Base-by-base conservation (phyloP, 1,140 invertebrate species). In the Drusus annulatus region DNA sequence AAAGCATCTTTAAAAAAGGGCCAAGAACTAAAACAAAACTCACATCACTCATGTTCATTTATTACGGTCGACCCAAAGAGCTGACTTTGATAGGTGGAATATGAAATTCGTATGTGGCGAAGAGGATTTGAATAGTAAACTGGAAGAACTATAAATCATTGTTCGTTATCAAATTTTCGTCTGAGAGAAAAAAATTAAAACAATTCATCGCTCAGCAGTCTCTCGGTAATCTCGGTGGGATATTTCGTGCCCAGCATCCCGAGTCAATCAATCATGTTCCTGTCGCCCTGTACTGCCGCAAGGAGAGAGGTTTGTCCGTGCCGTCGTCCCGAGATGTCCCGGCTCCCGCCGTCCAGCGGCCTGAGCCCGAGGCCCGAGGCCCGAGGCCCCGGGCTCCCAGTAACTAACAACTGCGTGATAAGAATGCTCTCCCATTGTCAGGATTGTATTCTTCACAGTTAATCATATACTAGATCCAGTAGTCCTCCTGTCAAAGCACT, bases 121-220 rank as follows among this genome's bases (percentile, higher is more conserved):
- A 71, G 77, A 19, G 60, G 77, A 71, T 79, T 79, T 79, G 45
- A 78, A 54, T 68, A 56, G 65, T 65, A 56, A 36, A 25, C 3
- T 23, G 77, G 21, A 25, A 19, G 21, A 21, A 36, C 65, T 58
- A 79, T 79, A 79, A 79, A 79, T 79, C 77, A 79, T 71, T 36
- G 71, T 75, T 79, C 62, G 63, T 79, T 79, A 79, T 79, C 77
- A 79, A 79, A 71, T 79, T 79, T 52, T 28, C 17, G 52, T 36
- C 56, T 68, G 31, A 17, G 23, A 28, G 16, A 71, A 79, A 79
- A 79, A 78, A 45, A 58, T 71, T 71, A 79, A 79, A 79, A 79
- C 77, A 79, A 79, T 79, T 71, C 77, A 58, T 69, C 63, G 63
- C 63, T 21, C 77, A 79, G 77, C 77, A 19, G 63, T 45, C 36